Conservation (phyloP, 2,888 invertebrate genomes). For the Gisinianus flammeolus region DNA sequence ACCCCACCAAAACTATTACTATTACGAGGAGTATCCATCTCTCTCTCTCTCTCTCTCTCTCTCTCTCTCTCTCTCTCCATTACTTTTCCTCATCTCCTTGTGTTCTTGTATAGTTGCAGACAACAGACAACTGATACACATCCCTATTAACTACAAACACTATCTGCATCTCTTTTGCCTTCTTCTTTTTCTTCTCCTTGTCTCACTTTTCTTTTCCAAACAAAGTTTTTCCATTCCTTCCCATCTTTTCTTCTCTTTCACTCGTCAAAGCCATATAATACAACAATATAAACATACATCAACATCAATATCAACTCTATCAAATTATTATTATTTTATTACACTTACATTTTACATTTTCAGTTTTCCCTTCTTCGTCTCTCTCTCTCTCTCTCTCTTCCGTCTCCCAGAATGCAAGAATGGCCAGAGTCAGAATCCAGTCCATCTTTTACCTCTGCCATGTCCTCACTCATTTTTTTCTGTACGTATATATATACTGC, state of each 20-base stretch:
- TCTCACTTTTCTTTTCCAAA: not conserved
- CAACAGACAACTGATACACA: not conserved
- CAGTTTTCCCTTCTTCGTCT: not conserved
- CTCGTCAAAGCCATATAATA: too few relatives aligned
- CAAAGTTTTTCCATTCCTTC: too few relatives aligned
- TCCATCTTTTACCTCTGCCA: too few relatives aligned
- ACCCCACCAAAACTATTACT: not conserved
- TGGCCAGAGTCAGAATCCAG: too few relatives aligned
- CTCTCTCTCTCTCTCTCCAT: not conserved
- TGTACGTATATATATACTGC: too few relatives aligned
- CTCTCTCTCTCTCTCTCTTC: slow-evolving; percentile 12
- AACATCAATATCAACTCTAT: too few relatives aligned
- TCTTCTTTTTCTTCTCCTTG: too few relatives aligned
- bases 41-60: not conserved
- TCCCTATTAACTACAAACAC: not conserved
- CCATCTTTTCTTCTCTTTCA: too few relatives aligned
- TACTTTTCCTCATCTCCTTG: not conserved
- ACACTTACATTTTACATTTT: not conserved
- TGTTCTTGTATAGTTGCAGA: not conserved
- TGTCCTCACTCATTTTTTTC: too few relatives aligned
- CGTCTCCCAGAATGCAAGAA: too few relatives aligned
- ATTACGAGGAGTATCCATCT: not conserved
- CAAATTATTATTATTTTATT: not conserved
- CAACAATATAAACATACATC: too few relatives aligned
- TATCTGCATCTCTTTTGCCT: not conserved